Base-by-base conservation (phyloP, 2,888 invertebrate species). In the Trichacis sp. region DNA sequence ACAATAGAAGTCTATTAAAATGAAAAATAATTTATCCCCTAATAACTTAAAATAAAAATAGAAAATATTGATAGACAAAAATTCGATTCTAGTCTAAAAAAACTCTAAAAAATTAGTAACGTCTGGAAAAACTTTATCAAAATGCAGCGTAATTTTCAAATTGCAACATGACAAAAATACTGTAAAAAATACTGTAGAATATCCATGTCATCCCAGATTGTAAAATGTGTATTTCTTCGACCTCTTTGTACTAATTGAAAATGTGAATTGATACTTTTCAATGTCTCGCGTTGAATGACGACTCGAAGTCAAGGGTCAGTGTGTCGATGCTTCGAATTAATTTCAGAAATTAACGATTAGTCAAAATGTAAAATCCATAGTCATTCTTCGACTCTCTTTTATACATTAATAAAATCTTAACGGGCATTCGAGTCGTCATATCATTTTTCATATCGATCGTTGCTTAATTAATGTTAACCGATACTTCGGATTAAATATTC, bases 161-260 rank as follows among this genome's bases (percentile, higher is more conserved):
- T n/a, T n/a, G n/a, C n/a, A n/a, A n/a, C n/a, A n/a, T n/a, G n/a
- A n/a, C n/a, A n/a, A n/a, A n/a, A n/a, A n/a, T n/a, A n/a, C n/a
- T n/a, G n/a, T n/a, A n/a, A n/a, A n/a, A n/a, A n/a, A n/a, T n/a
- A n/a, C n/a, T n/a, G n/a, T n/a, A n/a, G n/a, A n/a, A n/a, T n/a
- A n/a, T n/a, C n/a, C n/a, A n/a, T n/a, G n/a, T n/a, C n/a, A n/a
- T n/a, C n/a, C n/a, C n/a, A n/a, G n/a, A n/a, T n/a, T n/a, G n/a
- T n/a, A n/a, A n/a, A n/a, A n/a, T n/a, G n/a, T n/a, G n/a, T n/a
- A 24, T 24, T 24, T 24, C 24, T 24, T 24, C 24, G 3, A 24
- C 24, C 24, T 24, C 8, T 3, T 5, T 5, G 24, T 74, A n/a
- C n/a, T n/a, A 72, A 33, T 33, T 33, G n/a, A 33, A 33, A 6